Percentiles rank a stretch among this genome's conserved stretches.
These are phyloP conservation scores for Dendroctonus ponderosae DNA, from an alignment of 1,140 invertebrate species.

Conservation along the genomic window DNA sequence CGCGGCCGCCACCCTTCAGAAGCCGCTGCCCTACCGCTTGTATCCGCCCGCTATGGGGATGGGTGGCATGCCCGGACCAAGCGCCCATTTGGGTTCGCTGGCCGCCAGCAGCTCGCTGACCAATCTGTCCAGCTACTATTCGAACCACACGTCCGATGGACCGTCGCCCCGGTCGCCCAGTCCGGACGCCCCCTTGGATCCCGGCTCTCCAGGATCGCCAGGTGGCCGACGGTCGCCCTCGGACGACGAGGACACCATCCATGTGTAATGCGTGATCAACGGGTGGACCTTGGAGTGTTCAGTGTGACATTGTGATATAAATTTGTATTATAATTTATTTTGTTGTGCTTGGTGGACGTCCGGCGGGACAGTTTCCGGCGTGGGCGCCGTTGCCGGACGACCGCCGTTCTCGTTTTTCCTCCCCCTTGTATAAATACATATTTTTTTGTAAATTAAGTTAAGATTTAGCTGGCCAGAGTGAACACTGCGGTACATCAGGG, in stretches of 20 bases:
- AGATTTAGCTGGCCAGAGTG: too few species aligned
- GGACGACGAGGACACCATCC: constrained; percentile 58
- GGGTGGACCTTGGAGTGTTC: constrained; percentile 6
- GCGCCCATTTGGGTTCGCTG: constrained; percentile 57
- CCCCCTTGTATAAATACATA: too few species aligned
- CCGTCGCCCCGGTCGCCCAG: constrained; percentile 44
- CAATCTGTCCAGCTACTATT: constrained; percentile 63
- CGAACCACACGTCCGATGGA: constrained; percentile 52
- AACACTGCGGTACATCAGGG: too few species aligned
- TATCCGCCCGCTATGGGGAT: constrained; percentile 63
- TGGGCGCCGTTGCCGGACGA: too few species aligned
- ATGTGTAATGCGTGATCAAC: constrained; percentile 42
- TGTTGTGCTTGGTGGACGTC: background rate
- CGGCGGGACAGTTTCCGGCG: too few species aligned
- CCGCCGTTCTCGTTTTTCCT: too few species aligned
- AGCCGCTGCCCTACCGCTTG: constrained; percentile 80
- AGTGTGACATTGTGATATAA: constrained; percentile 45
- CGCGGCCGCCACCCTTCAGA: constrained; percentile 78
- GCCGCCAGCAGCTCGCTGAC: constrained; percentile 59
- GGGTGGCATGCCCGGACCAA: constrained; percentile 60
- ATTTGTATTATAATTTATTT: constrained; percentile 43
- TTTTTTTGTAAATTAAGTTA: too few species aligned
- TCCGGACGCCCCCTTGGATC: constrained; percentile 53
- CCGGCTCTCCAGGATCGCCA: constrained; percentile 48
- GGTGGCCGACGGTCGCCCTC: constrained; percentile 53